Percentiles rank a stretch among this genome's conserved stretches.
Conservation (phyloP, 2,113 vertebrate species). For the Cyanoramphus novaezelandiae region DNA sequence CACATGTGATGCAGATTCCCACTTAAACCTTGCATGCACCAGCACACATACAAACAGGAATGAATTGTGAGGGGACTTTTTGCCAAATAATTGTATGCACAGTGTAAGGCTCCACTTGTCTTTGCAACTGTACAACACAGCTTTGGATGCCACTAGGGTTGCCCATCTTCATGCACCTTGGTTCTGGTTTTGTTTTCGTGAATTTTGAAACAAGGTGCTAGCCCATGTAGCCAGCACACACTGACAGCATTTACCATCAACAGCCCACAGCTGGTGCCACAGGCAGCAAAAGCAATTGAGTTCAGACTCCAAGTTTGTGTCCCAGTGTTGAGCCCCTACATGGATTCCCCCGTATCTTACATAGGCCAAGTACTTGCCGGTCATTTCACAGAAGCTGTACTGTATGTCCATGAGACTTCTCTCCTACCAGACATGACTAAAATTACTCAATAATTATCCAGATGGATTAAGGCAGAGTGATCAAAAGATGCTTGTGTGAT, state of each 20-base stretch:
- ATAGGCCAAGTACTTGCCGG: not conserved
- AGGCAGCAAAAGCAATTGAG: not conserved
- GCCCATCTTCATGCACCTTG: not conserved
- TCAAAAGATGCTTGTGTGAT: not conserved
- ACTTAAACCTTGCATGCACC: not conserved
- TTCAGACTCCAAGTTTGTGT: not conserved
- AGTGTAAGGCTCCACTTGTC: not conserved
- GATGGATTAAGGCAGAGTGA: not conserved
- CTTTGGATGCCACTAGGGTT: not conserved
- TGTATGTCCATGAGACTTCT: not conserved
- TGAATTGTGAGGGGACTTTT: not conserved
- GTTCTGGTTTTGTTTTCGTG: not conserved
- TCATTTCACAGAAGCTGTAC: not conserved
- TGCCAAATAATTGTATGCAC: not conserved
- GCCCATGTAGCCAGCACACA: not conserved
- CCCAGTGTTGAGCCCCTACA: not conserved
- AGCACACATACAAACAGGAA: not conserved
- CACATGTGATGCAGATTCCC: not conserved
- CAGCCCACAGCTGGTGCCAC: not conserved
- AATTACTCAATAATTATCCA: not conserved
- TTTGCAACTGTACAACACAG: not conserved
- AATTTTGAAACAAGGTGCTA: not conserved
- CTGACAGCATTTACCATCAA: not conserved
- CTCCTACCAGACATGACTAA: not conserved
- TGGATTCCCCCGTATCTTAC: not conserved